phyloP scores from a whole-genome alignment of 2,113 vertebrate species.

The Centrocercus urophasianus region DNA sequence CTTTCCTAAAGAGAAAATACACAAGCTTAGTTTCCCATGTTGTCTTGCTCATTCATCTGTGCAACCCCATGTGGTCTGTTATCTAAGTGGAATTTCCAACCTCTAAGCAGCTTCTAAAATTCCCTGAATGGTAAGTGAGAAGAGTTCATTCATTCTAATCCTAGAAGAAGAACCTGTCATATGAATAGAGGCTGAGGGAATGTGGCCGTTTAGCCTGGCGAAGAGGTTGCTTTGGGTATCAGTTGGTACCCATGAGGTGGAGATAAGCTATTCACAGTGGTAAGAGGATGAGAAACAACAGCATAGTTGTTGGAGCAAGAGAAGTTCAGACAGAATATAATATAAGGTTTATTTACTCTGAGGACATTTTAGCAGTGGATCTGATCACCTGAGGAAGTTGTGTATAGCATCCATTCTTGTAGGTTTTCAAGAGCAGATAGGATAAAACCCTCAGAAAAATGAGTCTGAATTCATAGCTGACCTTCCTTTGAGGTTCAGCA shows the following conservation, averaged over 20 bases:
- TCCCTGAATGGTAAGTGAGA: neutral
- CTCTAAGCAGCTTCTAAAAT: neutral
- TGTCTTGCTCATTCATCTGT: neutral
- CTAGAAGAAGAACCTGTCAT: neutral
- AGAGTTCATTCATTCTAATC: neutral
- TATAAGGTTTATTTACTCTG: neutral
- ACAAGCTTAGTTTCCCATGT: neutral
- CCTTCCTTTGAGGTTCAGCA: neutral
- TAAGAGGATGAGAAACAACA: neutral
- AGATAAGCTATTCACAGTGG: neutral
- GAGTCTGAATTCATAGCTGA: neutral
- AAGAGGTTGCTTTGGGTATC: neutral
- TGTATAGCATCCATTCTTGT: neutral
- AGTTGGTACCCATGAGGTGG: neutral
- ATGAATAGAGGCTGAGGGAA: neutral
- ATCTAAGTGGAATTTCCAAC: neutral
- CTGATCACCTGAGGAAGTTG: neutral
- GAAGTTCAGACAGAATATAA: neutral
- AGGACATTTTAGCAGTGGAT: neutral
- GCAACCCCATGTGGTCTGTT: neutral
- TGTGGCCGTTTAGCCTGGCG: neutral
- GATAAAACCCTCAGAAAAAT: neutral
- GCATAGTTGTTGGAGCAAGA: neutral
- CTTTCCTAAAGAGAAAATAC: neutral
- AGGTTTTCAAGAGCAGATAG: neutral